Evolutionary conservation across 2,888 invertebrate genomes (phyloP).

Genomic region (Stomorhina lunata): DNA sequence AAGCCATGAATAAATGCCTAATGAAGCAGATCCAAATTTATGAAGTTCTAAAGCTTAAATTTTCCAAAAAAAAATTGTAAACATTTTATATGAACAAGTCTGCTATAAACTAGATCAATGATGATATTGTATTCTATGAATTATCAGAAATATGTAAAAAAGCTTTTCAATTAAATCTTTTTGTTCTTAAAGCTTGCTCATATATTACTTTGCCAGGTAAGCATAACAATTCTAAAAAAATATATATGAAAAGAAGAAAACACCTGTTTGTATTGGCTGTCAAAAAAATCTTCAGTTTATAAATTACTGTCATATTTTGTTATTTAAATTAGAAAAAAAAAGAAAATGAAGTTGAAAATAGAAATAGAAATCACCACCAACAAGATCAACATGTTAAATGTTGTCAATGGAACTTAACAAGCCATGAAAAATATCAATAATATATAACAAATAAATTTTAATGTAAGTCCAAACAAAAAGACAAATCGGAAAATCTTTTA

Average conservation of each 20-base stretch:
- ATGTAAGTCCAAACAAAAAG: too few species aligned
- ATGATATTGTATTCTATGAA: too few species aligned
- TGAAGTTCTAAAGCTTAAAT: too few species aligned
- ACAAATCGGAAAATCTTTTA: slow-evolving; percentile 22
- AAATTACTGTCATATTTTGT: slow-evolving; percentile 10
- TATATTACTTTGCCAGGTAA: background rate
- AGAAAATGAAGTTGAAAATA: background rate
- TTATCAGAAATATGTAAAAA: too few species aligned
- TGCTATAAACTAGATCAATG: too few species aligned
- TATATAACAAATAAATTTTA: background rate
- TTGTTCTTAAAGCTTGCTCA: too few species aligned
- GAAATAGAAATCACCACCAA: background rate
- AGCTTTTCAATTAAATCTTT: too few species aligned
- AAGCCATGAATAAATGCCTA: too few species aligned
- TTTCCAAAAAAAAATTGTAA: too few species aligned
- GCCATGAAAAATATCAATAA: background rate
- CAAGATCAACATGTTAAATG: background rate
- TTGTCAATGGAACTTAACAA: slow-evolving; percentile 9
- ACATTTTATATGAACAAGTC: too few species aligned
- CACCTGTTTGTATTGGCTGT: background rate
- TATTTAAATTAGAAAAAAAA: background rate
- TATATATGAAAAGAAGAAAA: background rate
- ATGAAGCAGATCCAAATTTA: too few species aligned
- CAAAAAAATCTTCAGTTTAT: background rate
- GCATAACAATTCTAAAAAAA: too few species aligned